phyloP scores from a whole-genome alignment of 2,113 vertebrate genomes.

The Pluvianellus socialis region DNA sequence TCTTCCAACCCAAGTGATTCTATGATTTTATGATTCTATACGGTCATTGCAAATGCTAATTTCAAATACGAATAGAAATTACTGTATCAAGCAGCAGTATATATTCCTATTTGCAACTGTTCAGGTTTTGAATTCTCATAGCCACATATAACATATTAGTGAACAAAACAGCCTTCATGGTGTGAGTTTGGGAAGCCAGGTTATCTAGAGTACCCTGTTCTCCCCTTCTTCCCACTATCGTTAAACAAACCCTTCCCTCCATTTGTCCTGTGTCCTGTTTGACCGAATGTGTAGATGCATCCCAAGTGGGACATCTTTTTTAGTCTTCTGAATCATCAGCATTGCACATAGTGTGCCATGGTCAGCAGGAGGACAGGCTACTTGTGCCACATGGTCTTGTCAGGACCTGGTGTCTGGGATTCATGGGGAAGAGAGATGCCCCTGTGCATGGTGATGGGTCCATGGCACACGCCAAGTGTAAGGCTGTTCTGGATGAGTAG shows the following conservation, averaged over 20 bases:
- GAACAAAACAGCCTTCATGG: neutral
- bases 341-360: neutral
- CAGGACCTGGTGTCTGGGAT: neutral
- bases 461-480: neutral
- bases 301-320: fast-evolving
- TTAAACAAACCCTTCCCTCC: neutral
- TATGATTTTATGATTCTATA: no score
- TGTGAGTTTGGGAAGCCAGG: neutral
- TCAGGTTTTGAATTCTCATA: neutral
- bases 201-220: neutral
- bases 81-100: neutral
- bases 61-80: neutral
- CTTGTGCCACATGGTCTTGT: neutral
- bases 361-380: neutral
- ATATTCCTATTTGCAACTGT: neutral
- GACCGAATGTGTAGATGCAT: neutral
- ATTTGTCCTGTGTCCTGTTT: neutral
- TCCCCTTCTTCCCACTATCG: neutral
- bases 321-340: neutral
- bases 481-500: neutral
- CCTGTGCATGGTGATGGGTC: neutral
- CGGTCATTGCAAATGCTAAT: neutral
- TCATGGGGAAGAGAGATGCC: neutral
- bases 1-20: no score
- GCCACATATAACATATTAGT: neutral